Evolutionary conservation across 2,888 invertebrate genomes (phyloP).

Genomic region (Nasonovia ribisnigri): DNA sequence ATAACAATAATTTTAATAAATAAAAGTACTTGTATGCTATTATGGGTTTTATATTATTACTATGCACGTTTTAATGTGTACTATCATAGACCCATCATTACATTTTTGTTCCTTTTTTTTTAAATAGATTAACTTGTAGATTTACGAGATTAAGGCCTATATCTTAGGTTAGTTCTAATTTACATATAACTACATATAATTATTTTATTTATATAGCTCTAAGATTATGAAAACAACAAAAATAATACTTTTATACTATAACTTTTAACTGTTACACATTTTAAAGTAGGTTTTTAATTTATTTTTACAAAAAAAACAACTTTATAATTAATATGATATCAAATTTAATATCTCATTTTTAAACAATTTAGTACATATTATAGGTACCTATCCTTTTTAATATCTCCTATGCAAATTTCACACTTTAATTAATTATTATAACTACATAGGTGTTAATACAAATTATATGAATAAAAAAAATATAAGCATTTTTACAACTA

Average conservation of each 20-base stretch:
- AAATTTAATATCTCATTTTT: not conserved
- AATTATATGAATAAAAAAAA: not conserved
- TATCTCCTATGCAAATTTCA: not conserved
- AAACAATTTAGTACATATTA: not conserved
- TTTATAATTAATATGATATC: not conserved
- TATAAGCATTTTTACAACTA: not conserved
- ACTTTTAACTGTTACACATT: not conserved
- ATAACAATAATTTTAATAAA: not conserved
- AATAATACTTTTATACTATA: not conserved
- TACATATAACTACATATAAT: not conserved
- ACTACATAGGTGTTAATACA: not conserved
- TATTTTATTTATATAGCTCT: not conserved
- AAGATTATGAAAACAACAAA: not conserved
- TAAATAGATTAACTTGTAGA: not conserved
- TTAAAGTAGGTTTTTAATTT: not conserved
- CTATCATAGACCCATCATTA: not conserved
- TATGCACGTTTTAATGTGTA: not conserved
- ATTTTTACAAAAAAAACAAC: not conserved
- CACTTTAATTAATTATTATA: not conserved
- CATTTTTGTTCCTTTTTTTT: not conserved
- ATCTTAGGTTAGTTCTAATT: not conserved
- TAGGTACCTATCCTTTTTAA: not conserved
- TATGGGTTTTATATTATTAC: not conserved
- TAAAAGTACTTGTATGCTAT: not conserved
- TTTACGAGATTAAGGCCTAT: not conserved